These are phyloP conservation scores for Neolamprologus toae DNA, from an alignment of 2,113 vertebrate genomes.

Conservation along the genomic window DNA sequence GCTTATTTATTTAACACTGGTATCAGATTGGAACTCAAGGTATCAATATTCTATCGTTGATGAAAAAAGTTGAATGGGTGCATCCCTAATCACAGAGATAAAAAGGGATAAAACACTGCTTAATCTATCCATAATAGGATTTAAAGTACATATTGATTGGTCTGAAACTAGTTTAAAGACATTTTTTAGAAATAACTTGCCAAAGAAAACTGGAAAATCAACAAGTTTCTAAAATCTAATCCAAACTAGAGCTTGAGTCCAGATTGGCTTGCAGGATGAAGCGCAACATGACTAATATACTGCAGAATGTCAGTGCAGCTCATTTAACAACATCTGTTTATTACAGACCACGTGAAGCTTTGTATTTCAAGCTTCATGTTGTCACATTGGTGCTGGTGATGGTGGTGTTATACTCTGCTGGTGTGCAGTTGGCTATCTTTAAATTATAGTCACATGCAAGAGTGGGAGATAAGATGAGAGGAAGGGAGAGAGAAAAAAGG, in stretches of 20 bases:
- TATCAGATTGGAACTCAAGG: background rate
- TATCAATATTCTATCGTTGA: background rate
- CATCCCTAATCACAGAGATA: background rate
- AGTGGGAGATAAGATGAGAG: background rate
- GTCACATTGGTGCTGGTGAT: background rate
- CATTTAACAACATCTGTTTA: background rate
- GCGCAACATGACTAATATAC: background rate
- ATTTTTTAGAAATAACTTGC: background rate
- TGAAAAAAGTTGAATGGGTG: background rate
- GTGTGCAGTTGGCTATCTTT: conserved; percentile 4
- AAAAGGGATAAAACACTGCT: background rate
- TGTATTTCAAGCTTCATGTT: background rate
- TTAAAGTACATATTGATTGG: background rate
- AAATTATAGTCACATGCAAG: conserved; percentile 10
- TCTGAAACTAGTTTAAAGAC: background rate
- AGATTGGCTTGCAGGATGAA: background rate
- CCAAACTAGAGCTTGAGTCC: background rate
- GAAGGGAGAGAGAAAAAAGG: background rate
- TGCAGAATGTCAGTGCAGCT: background rate
- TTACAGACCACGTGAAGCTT: background rate
- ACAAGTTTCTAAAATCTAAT: background rate
- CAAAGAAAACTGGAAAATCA: background rate
- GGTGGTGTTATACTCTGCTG: conserved; percentile 4
- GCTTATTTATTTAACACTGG: background rate
- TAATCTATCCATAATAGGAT: background rate